These are phyloP conservation scores for Drosophila navojoa DNA, from an alignment of 1,140 invertebrate genomes.

Conservation along the genomic window DNA sequence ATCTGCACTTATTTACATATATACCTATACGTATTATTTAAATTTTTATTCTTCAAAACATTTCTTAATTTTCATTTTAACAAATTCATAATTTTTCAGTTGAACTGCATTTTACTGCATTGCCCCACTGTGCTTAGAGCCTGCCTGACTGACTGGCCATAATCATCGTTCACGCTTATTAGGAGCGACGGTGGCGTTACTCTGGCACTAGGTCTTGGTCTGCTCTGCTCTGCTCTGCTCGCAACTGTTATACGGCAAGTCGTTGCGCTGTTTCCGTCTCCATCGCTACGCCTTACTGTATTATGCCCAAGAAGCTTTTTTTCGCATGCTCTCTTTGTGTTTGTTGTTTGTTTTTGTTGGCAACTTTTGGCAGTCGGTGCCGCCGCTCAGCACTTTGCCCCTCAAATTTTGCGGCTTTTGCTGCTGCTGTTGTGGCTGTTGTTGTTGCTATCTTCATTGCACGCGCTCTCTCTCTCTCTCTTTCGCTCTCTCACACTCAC, in stretches of 20 bases:
- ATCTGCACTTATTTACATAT: too few relatives aligned
- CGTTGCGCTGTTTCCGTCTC: constrained; percentile 20
- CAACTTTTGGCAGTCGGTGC: constrained; percentile 34
- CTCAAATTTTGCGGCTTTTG: constrained; percentile 44
- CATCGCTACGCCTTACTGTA: constrained; percentile 28
- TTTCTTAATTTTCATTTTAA: too few relatives aligned
- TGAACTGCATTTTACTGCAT: neutral
- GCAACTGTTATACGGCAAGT: constrained; percentile 64
- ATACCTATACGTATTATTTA: too few relatives aligned
- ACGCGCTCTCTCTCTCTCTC: neutral
- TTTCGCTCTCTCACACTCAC: constrained; percentile 3
- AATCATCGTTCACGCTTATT: constrained; percentile 49
- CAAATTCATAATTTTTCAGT: too few relatives aligned
- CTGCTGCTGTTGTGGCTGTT: constrained; percentile 16
- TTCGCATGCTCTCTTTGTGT: constrained; percentile 47
- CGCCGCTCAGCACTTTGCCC: constrained; percentile 15
- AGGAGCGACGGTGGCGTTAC: constrained; percentile 22
- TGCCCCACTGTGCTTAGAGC: constrained; percentile 11
- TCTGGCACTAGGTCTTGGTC: constrained; percentile 16
- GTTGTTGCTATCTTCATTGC: neutral
- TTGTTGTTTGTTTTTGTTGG: constrained; percentile 52
- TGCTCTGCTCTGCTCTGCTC: constrained; percentile 4
- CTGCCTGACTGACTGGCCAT: constrained; percentile 22
- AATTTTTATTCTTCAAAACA: too few relatives aligned
- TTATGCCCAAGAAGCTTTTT: constrained; percentile 48